phyloP scores from a whole-genome alignment of 2,113 vertebrate genomes.

The Passer montanus region DNA sequence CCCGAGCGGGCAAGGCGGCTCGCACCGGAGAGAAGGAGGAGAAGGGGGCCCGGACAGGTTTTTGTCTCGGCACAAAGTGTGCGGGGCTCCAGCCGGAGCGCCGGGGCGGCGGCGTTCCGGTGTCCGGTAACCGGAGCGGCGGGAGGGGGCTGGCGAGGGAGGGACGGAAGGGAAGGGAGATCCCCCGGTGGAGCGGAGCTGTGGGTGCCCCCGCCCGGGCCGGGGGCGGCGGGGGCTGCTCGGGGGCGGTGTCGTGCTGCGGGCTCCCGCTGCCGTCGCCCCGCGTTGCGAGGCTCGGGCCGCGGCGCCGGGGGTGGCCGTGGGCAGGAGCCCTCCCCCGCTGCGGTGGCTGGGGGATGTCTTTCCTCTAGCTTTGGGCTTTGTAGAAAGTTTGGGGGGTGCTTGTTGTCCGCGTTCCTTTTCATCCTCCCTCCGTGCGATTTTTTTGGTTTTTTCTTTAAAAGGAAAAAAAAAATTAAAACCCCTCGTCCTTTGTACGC shows the following conservation, averaged over 20 bases:
- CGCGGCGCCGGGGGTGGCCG: not conserved
- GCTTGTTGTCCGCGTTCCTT: not conserved
- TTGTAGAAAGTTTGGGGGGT: not conserved
- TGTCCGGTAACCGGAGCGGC: constrained; percentile 3
- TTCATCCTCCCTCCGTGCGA: not conserved
- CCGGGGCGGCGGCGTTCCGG: not conserved
- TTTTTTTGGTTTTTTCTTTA: not conserved
- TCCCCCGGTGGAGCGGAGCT: not conserved
- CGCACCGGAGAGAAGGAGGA: not conserved
- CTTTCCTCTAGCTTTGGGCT: not conserved
- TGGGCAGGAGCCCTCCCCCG: not conserved
- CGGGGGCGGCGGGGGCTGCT: not conserved
- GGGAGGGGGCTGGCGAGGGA: not conserved
- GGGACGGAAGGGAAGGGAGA: not conserved
- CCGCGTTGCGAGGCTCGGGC: not conserved
- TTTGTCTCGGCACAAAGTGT: not conserved
- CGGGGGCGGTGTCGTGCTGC: not conserved
- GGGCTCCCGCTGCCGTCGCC: not conserved
- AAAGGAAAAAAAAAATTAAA: not conserved
- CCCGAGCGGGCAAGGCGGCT: not conserved
- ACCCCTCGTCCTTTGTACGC: not conserved
- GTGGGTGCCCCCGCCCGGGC: not conserved
- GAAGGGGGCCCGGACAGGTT: not conserved
- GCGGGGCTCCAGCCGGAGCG: not conserved
- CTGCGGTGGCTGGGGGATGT: not conserved